phyloP scores from a whole-genome alignment of 2,888 invertebrate species.

The Lasioglossum leucozonium region DNA sequence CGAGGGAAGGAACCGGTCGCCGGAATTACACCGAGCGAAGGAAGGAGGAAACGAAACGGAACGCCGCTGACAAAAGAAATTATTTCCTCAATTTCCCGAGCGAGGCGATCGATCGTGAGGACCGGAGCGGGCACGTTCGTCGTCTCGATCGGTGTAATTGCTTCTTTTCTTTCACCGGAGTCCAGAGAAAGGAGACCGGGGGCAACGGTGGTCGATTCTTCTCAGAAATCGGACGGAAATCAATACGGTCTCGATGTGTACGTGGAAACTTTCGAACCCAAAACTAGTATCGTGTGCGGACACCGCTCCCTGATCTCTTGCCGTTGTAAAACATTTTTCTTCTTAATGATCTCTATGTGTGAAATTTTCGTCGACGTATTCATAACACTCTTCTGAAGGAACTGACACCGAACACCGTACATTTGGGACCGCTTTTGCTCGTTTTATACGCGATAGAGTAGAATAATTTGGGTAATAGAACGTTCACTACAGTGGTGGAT shows the following conservation, averaged over 20 bases:
- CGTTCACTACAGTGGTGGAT: too few relatives aligned
- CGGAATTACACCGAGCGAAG: slow-evolving; percentile 20
- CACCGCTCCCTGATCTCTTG: not conserved
- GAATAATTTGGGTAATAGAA: too few relatives aligned
- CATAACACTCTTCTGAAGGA: not conserved
- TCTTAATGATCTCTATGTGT: not conserved
- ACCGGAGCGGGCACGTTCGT: not conserved
- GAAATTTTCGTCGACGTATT: not conserved
- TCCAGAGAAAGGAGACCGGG: not conserved
- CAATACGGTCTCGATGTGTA: not conserved
- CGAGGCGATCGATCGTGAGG: slow-evolving; percentile 24
- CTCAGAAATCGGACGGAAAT: not conserved
- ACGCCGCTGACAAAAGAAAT: slow-evolving; percentile 47
- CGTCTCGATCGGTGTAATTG: slow-evolving; percentile 36
- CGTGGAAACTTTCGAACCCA: not conserved
- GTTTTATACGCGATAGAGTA: too few relatives aligned
- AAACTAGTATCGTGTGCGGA: not conserved
- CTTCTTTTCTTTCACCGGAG: slow-evolving; percentile 23
- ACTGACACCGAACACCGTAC: not conserved
- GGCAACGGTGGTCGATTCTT: not conserved
- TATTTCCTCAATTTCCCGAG: slow-evolving; percentile 37
- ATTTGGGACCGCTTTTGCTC: not conserved
- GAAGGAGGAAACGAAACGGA: slow-evolving; percentile 25
- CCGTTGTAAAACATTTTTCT: not conserved
- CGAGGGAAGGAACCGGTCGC: not conserved